phyloP scores from a whole-genome alignment of 2,113 vertebrate species.

The Gulo gulo region DNA sequence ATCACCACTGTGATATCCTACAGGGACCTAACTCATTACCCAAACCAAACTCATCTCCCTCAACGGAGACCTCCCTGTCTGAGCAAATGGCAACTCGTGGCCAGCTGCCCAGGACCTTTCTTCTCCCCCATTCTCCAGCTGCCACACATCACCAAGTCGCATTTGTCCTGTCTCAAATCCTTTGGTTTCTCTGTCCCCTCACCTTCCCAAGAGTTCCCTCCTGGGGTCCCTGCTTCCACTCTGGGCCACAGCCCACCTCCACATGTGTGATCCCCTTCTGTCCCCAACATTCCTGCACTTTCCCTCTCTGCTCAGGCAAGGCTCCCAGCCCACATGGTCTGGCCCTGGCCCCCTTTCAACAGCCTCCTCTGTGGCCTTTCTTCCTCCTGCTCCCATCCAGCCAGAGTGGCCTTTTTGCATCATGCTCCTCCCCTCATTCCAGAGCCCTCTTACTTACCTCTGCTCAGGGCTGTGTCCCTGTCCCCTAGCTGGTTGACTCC shows the following conservation, averaged over 20 bases:
- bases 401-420: neutral
- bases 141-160: rapidly evolving
- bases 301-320: neutral
- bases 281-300: neutral
- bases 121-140: neutral
- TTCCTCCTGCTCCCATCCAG: neutral
- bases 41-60: neutral
- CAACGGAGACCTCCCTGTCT: neutral
- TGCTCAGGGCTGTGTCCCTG: neutral
- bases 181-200: neutral
- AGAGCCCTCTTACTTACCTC: neutral
- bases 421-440: no score
- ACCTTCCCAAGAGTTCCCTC: neutral
- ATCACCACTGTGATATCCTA: neutral
- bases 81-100: rapidly evolving
- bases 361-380: neutral
- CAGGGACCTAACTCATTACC: neutral
- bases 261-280: neutral
- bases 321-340: no score
- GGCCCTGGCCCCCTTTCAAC: neutral
- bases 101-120: neutral
- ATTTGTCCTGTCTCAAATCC: neutral
- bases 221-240: neutral
- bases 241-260: neutral
- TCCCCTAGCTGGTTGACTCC: neutral